These are phyloP conservation scores for Syrista parreyssii DNA, from an alignment of 2,888 invertebrate species.

Conservation along the genomic window DNA sequence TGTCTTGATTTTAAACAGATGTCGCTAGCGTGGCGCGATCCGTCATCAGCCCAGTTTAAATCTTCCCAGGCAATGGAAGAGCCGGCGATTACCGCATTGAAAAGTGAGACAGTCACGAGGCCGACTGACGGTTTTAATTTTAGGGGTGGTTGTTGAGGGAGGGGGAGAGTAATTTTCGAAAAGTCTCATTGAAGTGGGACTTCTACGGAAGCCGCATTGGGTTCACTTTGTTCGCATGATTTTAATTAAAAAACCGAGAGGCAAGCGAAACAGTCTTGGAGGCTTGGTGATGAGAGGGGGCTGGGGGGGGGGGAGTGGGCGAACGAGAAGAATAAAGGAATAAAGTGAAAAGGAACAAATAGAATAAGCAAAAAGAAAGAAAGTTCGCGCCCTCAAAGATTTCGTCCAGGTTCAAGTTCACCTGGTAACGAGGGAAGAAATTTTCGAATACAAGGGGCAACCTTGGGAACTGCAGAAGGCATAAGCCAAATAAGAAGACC, in stretches of 20 bases:
- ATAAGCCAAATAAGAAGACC: not conserved
- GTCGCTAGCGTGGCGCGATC: not conserved
- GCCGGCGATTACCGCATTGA: not conserved
- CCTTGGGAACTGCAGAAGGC: conserved; percentile 18
- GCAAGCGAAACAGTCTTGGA: conserved; percentile 34
- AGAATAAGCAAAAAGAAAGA: not conserved
- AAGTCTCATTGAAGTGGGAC: not conserved
- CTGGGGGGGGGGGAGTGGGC: too few relatives aligned
- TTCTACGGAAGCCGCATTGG: conserved; percentile 8
- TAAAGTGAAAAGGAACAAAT: not conserved
- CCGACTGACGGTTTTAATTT: not conserved
- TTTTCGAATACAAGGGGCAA: not conserved
- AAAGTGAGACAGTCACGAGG: not conserved
- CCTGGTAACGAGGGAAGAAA: not conserved
- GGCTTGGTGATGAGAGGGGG: not conserved
- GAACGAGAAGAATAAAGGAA: not conserved
- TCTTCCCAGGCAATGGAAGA: not conserved
- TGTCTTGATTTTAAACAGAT: not conserved
- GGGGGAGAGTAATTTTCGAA: not conserved
- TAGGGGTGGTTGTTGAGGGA: not conserved
- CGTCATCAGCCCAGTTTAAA: not conserved
- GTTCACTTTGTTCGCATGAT: conserved; percentile 38
- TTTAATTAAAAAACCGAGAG: conserved; percentile 52
- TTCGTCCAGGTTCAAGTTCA: not conserved
- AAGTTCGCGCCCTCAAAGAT: not conserved